phyloP scores from a whole-genome alignment of 2,797 vertebrate genomes.

The Callimico goeldii region DNA sequence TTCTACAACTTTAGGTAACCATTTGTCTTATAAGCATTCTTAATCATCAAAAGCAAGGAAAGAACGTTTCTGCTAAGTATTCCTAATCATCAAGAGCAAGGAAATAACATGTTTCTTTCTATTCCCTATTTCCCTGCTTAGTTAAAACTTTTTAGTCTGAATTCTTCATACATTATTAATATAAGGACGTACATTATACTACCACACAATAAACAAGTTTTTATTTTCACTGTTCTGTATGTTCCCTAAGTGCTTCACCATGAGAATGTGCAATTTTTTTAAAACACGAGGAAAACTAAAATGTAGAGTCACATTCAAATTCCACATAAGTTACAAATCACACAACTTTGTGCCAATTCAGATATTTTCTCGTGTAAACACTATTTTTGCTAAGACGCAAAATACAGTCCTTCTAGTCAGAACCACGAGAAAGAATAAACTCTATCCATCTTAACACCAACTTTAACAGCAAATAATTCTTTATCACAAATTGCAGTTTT shows the following conservation, averaged over 20 bases:
- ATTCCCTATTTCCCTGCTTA: background rate
- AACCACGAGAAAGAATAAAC: background rate
- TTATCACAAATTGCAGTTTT: background rate
- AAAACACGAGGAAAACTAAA: slow-evolving; percentile 15
- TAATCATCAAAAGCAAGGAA: slow-evolving; percentile 48
- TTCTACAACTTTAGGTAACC: slow-evolving; percentile 52
- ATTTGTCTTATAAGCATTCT: background rate
- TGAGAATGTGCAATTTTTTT: slow-evolving; percentile 29
- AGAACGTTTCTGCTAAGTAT: background rate
- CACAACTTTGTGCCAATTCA: slow-evolving; percentile 36
- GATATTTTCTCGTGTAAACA: slow-evolving; percentile 36
- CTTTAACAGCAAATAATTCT: slow-evolving; percentile 42
- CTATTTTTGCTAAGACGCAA: slow-evolving; percentile 21
- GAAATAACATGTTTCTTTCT: background rate
- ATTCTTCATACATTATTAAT: background rate
- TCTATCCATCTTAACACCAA: background rate
- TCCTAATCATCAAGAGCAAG: slow-evolving; percentile 43
- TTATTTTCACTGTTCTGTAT: background rate
- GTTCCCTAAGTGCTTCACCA: background rate
- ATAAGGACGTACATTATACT: background rate
- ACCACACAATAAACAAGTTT: slow-evolving; percentile 15
- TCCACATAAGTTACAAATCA: slow-evolving; percentile 30
- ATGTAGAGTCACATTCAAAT: slow-evolving; percentile 26
- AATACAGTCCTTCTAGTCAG: slow-evolving; percentile 23
- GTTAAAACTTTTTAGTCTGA: background rate